Evolutionary conservation across 2,888 invertebrate species (phyloP), one percentile per base, ranked within the genome.

Genomic region (Ceramica pisi): DNA sequence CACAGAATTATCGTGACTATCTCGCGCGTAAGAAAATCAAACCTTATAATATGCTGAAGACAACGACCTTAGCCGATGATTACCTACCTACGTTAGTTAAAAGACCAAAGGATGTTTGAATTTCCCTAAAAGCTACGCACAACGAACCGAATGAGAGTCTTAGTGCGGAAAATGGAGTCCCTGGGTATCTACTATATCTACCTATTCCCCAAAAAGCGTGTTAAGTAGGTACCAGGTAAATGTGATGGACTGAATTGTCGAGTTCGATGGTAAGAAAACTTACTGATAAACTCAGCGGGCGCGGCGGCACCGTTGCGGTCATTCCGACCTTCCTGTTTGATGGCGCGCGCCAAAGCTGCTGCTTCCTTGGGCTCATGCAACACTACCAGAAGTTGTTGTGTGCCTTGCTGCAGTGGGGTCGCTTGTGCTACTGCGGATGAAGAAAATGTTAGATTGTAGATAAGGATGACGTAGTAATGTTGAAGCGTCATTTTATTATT

Each of bases 301-400:
- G 89, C 89, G 7, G 88, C 84, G 59, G 86, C 80, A 2, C 83
- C 85, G 66, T 92, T 89, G n/a, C 96, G 94, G 53, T 96, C 96
- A 67, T 92, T 90, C 4, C 96, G 90, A 10, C 89, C 92, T 84
- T 97, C 97, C 82, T 97, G 96, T 73, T 97, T 97, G 86, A 96
- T 94, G 76, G 96, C 96, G 51, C 97, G 94, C 16, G 96, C 96
- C 19, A 96, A 79, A 0, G 96, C 93, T 1, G 95, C 92, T 72
- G 96, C 93, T 83, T 96, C 93, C 89, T 96, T 95, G 6, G 96
- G 95, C 90, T 96, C 96, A 86, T 96, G 96, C 4, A 96, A 90
- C 38, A 96, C 96, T 75, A 97, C 96, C 46, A 96, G 86, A 68
- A 96, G 89, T 86, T 96, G 96, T 81, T 96, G 97, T 16, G 95